These are phyloP conservation scores for Altica lythri DNA, from an alignment of 2,888 invertebrate species.

Conservation along the genomic window DNA sequence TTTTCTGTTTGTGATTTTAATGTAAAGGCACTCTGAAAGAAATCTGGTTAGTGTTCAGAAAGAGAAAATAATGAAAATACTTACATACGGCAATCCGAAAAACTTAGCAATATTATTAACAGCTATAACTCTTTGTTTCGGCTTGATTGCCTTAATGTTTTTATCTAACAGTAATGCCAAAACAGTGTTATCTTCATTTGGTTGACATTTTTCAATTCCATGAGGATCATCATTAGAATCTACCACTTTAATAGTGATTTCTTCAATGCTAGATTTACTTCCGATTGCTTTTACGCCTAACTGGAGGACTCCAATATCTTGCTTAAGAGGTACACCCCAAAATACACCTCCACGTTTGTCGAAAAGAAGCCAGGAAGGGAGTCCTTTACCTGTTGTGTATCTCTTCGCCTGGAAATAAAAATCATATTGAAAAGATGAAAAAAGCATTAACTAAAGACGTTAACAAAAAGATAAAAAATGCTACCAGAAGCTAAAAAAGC, in stretches of 20 bases:
- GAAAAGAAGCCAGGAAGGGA: slow-evolving; percentile 74
- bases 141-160: slow-evolving; percentile 66
- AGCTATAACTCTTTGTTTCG: slow-evolving; percentile 68
- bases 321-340: slow-evolving; percentile 72
- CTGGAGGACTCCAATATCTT: slow-evolving; percentile 70
- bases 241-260: slow-evolving; percentile 69
- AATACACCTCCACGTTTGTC: slow-evolving; percentile 71
- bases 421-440: background rate
- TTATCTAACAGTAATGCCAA: slow-evolving; percentile 72
- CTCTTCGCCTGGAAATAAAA: slow-evolving; percentile 55
- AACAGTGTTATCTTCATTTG: slow-evolving; percentile 56
- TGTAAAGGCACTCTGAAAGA: slow-evolving; percentile 60
- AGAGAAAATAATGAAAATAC: slow-evolving; percentile 34
- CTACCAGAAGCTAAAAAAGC: too few relatives aligned
- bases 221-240: slow-evolving; percentile 43
- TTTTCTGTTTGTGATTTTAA: slow-evolving; percentile 57
- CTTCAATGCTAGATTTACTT: slow-evolving; percentile 62
- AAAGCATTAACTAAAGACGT: background rate
- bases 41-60: background rate
- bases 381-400: slow-evolving; percentile 51
- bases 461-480: too few relatives aligned
- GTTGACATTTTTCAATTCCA: slow-evolving; percentile 44
- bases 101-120: slow-evolving; percentile 74
- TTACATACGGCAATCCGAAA: slow-evolving; percentile 70
- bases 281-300: slow-evolving; percentile 64